phyloP scores from a whole-genome alignment of 1,140 invertebrate genomes.

The Micrasema minimum region DNA sequence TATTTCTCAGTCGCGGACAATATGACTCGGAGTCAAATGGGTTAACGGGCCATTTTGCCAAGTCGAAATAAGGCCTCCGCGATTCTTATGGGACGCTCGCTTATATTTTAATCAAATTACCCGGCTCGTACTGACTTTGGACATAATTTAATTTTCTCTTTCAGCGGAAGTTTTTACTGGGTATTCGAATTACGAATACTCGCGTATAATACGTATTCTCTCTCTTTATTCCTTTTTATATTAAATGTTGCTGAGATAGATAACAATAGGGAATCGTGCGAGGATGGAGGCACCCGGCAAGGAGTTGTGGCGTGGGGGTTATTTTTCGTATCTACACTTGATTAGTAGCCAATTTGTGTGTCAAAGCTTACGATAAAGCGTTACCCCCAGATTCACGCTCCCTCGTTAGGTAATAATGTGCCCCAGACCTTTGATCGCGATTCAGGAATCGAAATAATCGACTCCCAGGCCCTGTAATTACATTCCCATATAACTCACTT shows the following conservation, averaged over 20 bases:
- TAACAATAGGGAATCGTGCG: slow-evolving; percentile 3
- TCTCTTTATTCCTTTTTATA: slow-evolving; percentile 28
- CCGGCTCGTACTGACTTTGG: slow-evolving; percentile 37
- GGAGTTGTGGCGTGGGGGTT: slow-evolving; percentile 6
- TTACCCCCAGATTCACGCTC: slow-evolving; percentile 7
- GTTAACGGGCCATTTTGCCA: slow-evolving; percentile 26
- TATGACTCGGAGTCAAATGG: slow-evolving; percentile 28
- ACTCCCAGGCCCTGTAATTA: no score
- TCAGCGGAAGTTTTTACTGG: slow-evolving; percentile 12
- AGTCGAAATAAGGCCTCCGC: slow-evolving; percentile 28
- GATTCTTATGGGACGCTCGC: slow-evolving; percentile 38
- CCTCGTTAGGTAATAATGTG: slow-evolving; percentile 2
- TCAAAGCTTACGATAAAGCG: slow-evolving; percentile 19
- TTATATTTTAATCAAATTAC: slow-evolving; percentile 42
- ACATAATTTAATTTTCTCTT: slow-evolving; percentile 40
- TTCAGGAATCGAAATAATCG: background rate
- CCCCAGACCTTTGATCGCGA: background rate
- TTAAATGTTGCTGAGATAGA: slow-evolving; percentile 21
- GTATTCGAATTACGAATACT: background rate
- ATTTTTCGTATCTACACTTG: slow-evolving; percentile 19
- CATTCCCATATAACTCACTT: no score
- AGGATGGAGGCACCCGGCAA: background rate
- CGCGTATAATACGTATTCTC: background rate
- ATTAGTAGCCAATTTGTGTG: slow-evolving; percentile 33
- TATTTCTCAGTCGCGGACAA: slow-evolving; percentile 21